A percentile compares a stretch with the other conserved stretches of the same genome.
Conservation (phyloP, 2,888 invertebrate genomes). For the Cinara cedri region DNA sequence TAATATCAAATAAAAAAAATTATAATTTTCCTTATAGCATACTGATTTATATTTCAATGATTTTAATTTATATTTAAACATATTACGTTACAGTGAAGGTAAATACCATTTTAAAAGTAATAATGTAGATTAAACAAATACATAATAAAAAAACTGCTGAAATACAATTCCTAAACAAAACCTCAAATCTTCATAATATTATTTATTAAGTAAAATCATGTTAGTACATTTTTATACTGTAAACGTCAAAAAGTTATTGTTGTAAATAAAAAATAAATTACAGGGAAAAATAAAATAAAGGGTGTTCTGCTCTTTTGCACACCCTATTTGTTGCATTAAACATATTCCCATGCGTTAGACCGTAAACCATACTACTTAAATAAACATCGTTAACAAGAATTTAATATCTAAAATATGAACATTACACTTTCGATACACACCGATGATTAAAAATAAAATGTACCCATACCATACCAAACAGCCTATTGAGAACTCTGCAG, state of each 20-base stretch:
- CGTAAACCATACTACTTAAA: constrained; percentile 29
- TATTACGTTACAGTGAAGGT: no score
- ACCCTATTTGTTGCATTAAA: constrained; percentile 34
- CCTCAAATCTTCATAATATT: neutral
- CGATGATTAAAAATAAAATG: neutral
- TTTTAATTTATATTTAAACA: no score
- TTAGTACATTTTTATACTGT: neutral
- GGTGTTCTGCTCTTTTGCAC: constrained; percentile 51
- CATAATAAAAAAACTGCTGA: no score
- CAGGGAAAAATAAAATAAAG: neutral
- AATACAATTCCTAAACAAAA: neutral
- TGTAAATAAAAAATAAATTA: constrained; percentile 3
- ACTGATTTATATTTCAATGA: no score
- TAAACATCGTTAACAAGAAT: neutral
- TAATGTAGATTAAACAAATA: no score
- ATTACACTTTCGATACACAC: neutral
- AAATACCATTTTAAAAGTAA: no score
- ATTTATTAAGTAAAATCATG: neutral
- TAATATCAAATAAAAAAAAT: no score
- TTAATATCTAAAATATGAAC: neutral
- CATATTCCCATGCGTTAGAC: constrained; percentile 49
- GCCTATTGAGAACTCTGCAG: no score
- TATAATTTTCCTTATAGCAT: no score
- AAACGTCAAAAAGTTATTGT: neutral
- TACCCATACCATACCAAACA: neutral